Base-by-base conservation (phyloP, 2,888 invertebrate species). In the Hirudinaria manillensis region DNA sequence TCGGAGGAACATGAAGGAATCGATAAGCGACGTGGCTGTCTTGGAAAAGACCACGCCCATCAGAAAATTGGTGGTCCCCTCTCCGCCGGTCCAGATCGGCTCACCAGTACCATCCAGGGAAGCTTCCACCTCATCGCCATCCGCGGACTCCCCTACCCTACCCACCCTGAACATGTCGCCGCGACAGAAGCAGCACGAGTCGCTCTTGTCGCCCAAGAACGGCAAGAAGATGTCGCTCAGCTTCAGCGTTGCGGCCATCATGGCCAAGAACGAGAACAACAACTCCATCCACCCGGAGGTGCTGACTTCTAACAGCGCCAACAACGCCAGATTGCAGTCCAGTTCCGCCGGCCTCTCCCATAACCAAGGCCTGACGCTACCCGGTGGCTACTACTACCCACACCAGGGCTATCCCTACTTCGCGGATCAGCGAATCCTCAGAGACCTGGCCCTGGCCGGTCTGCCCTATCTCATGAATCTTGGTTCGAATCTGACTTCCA, bases 401-500 rank as follows among this genome's bases (percentile, higher is more conserved):
- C 61, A 61, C 24, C 61, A 61, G 61, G 29, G 61, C 29, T 61
- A 61, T 19, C 61, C 61, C 3, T 61, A 61, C 61, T 16, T 61
- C 13, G 29, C 24, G 10, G 61, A 61, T 29, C 61, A 61, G 24
- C 61, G 61, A 27, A 24, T 61, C 61, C 29, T 61, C 24, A 61
- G 61, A 61, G 61, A 61, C 61, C 29, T 61, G 6, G 61, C 61
- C 19, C 24, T 61, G 13, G 61, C 61, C 13, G 61, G 61, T 16
- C 29, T 61, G 61, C 61, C 61, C 24, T 61, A 61, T 19, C 61
- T 61, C 29, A 61, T 61, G 61, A 61, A 61, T n/a, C 29, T 61
- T 10, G 29, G 29, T 19, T 61, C 61, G 29, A 61, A 24, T n/a
- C 29, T 61, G 61, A 61, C 61, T n/a, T 61, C 61, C 29, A 61